Conservation (phyloP, 1,140 invertebrate genomes). For the Anastrepha ludens region DNA sequence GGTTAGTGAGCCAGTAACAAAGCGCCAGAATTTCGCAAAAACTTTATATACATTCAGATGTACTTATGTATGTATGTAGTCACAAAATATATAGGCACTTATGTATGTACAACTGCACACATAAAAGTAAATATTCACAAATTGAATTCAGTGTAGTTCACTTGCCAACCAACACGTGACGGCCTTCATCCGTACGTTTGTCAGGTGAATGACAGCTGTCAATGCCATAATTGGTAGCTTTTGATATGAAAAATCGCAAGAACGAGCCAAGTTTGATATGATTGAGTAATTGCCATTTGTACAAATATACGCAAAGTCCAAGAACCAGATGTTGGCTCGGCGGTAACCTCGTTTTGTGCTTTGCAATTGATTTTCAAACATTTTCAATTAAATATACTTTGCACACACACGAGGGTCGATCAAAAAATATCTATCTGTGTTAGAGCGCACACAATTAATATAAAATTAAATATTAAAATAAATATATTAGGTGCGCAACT, state of each 20-base stretch:
- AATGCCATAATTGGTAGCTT: conserved; percentile 13
- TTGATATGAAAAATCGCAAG: background rate
- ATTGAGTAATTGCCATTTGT: background rate
- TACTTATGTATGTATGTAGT: background rate
- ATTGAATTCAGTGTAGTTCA: background rate
- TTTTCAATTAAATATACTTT: too few species aligned
- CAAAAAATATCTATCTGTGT: too few species aligned
- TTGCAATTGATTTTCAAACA: too few species aligned
- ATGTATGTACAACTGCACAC: background rate
- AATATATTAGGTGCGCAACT: too few species aligned
- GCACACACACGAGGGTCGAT: too few species aligned
- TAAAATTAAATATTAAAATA: too few species aligned
- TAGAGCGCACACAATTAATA: too few species aligned
- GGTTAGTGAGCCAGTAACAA: background rate
- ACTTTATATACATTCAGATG: background rate
- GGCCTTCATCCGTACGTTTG: background rate
- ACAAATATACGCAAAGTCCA: background rate
- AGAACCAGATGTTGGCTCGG: too few species aligned
- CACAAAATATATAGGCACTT: too few species aligned
- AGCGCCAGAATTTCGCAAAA: conserved; percentile 2
- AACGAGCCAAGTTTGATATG: background rate
- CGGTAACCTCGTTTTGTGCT: too few species aligned
- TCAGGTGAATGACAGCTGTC: conserved; percentile 32
- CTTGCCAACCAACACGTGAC: conserved; percentile 11
- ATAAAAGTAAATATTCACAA: background rate